These are phyloP conservation scores for Nebria brevicollis DNA, from an alignment of 2,888 invertebrate genomes.

Conservation along the genomic window DNA sequence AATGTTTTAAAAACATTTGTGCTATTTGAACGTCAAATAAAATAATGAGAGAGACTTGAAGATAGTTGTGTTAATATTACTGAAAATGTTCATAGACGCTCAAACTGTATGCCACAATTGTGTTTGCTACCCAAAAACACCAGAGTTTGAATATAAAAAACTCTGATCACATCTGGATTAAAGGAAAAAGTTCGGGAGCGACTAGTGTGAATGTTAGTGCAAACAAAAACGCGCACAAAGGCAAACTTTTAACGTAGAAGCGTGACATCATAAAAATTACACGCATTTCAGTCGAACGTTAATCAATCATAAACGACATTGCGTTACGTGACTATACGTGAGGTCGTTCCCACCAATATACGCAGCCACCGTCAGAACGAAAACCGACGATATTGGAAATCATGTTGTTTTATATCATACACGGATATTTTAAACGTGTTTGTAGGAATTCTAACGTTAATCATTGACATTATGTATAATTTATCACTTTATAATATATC, in stretches of 20 bases:
- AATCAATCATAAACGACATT: constrained; percentile 39
- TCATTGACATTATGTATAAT: not conserved
- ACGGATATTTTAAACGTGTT: not conserved
- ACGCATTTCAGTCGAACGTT: constrained; percentile 38
- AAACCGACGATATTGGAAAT: not conserved
- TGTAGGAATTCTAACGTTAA: not conserved
- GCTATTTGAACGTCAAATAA: too few species aligned
- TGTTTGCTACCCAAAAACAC: too few species aligned
- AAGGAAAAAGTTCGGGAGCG: not conserved
- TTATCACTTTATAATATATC: not conserved
- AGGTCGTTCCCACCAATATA: not conserved
- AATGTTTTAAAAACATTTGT: too few species aligned
- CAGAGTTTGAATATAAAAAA: not conserved
- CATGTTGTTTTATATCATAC: not conserved
- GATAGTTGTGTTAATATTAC: too few species aligned
- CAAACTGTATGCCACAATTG: too few species aligned
- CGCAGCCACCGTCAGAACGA: not conserved
- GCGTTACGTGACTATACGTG: constrained; percentile 4
- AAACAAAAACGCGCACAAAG: constrained; percentile 30
- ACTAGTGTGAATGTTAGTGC: not conserved
- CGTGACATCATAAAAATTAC: constrained; percentile 45
- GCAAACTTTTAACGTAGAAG: constrained; percentile 34
- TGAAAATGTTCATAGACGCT: too few species aligned
- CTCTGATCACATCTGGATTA: not conserved
- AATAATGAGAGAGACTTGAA: too few species aligned